Evolutionary conservation across 1,140 invertebrate genomes (phyloP).

Genomic region (Bombus breviceps): DNA sequence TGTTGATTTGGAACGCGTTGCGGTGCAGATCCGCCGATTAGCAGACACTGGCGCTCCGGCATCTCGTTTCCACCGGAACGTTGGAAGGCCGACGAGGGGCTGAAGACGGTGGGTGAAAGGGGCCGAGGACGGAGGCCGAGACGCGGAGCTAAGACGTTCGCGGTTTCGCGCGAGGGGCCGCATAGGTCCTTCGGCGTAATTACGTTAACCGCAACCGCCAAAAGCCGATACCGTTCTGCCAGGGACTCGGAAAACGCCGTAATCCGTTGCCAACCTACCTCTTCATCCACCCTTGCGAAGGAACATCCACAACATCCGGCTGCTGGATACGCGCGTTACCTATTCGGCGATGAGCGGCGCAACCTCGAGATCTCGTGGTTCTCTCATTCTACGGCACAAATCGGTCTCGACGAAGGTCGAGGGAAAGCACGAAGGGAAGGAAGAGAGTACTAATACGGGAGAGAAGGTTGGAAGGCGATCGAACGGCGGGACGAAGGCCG

Average conservation of each 20-base stretch:
- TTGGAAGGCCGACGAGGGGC: neutral
- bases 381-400: neutral
- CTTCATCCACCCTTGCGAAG: slow-evolving; percentile 26
- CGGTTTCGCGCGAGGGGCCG: slow-evolving; percentile 77
- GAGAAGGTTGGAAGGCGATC: neutral
- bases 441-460: neutral
- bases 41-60: slow-evolving; percentile 43
- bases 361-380: slow-evolving; percentile 10
- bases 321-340: slow-evolving; percentile 14
- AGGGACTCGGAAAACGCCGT: slow-evolving; percentile 68
- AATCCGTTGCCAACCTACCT: slow-evolving; percentile 65
- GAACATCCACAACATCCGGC: slow-evolving; percentile 26
- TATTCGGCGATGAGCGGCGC: neutral
- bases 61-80: neutral
- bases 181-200: slow-evolving; percentile 79
- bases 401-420: neutral
- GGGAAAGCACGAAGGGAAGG: neutral
- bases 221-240: slow-evolving; percentile 71
- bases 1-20: slow-evolving; percentile 36
- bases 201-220: slow-evolving; percentile 80
- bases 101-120: slow-evolving; percentile 58
- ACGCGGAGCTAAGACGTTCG: slow-evolving; percentile 76
- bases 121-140: slow-evolving; percentile 17
- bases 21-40: slow-evolving; percentile 63
- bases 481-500: neutral